These are phyloP conservation scores for Neocrepidodera transversa DNA, from an alignment of 2,888 invertebrate genomes.

Conservation along the genomic window DNA sequence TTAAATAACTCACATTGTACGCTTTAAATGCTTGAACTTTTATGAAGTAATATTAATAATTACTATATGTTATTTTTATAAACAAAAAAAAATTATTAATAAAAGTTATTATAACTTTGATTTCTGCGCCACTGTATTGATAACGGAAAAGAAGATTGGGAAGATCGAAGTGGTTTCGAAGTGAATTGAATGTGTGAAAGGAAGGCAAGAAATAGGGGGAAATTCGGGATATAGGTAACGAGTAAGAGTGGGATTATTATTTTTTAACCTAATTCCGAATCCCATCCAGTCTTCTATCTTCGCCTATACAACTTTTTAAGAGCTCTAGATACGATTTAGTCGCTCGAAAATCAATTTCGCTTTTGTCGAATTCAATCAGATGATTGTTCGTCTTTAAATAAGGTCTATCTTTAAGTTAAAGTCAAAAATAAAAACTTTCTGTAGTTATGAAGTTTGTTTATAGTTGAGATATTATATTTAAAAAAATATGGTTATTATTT, in stretches of 20 bases:
- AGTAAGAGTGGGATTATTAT: constrained; percentile 23
- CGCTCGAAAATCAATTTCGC: not conserved
- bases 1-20: no score
- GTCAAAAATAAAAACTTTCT: no score
- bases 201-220: constrained; percentile 44
- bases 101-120: no score
- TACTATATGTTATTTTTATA: no score
- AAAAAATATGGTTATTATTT: no score
- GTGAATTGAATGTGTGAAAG: constrained; percentile 50
- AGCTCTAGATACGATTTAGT: constrained; percentile 2
- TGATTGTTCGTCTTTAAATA: not conserved
- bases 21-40: no score
- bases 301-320: constrained; percentile 12
- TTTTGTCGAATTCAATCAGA: constrained; percentile 1
- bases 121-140: constrained; percentile 32
- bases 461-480: no score
- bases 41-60: no score
- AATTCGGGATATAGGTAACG: constrained; percentile 24
- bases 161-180: constrained; percentile 48
- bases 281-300: constrained; percentile 16
- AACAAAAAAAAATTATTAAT: no score
- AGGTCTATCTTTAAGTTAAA: no score
- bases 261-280: constrained; percentile 22
- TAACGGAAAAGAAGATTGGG: constrained; percentile 51
- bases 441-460: no score